Evolutionary conservation across 2,797 vertebrate genomes (phyloP).

Genomic region (Phataginus tricuspis): DNA sequence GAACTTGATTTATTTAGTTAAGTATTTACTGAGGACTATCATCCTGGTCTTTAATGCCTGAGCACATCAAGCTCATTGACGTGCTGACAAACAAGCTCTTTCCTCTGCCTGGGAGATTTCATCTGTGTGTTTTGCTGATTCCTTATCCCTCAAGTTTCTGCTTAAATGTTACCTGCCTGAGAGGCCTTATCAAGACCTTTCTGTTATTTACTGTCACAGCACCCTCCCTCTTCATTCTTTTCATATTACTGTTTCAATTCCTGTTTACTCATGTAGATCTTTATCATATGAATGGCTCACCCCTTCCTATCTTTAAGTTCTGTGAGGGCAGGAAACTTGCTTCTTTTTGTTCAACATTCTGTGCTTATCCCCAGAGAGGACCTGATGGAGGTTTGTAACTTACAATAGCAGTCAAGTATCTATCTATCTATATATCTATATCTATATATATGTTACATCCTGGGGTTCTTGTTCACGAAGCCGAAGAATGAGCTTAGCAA

Average conservation of each 20-base stretch:
- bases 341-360: background rate
- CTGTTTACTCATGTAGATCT: background rate
- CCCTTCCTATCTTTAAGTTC: background rate
- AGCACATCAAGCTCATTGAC: background rate
- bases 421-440: background rate
- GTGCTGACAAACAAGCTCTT: background rate
- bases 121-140: background rate
- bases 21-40: background rate
- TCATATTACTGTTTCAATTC: background rate
- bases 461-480: no score
- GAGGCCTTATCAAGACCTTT: background rate
- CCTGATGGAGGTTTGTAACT: background rate
- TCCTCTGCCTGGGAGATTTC: background rate
- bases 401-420: background rate
- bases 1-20: slow-evolving; percentile 7
- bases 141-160: background rate
- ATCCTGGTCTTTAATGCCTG: background rate
- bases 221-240: background rate
- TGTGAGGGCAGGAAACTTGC: background rate
- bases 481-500: no score
- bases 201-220: background rate
- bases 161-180: background rate
- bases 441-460: no score
- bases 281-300: background rate
- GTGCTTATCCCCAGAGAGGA: background rate